Evolutionary conservation across 1,140 invertebrate species (phyloP), one percentile per base, ranked within the genome.

Genomic region (Pteromalus puparum): DNA sequence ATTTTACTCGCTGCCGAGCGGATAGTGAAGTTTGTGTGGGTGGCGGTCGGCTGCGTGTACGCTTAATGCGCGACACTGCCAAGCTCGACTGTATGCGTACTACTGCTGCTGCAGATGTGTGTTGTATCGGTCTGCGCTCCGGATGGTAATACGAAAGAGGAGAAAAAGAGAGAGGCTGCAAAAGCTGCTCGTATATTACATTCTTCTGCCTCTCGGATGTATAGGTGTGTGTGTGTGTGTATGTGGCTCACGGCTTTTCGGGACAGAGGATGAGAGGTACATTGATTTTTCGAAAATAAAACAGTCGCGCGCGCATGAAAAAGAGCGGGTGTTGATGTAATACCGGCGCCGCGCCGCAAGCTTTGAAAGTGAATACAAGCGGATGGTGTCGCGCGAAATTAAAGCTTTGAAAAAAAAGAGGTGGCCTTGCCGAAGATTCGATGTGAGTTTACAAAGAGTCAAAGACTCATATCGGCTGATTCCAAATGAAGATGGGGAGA

Each of bases 401-500:
- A 70, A 21, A 70, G 24, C 18, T 67, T 79, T 18, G 24, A 72
- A 81, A 48, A 81, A 81, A 80, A 34, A 38, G 28, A 38, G 26
- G 77, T 34, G 26, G 77, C 13, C 28, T 67, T 68, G 3, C 67
- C 18, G 61, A 26, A 26, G 28, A 12, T 15, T 30, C 30, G 70
- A n/a, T 34, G 7, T n/a, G n/a, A n/a, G 65, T 4, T 38, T 74
- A 46, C 38, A 73, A 81, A 81, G 46, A 28, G 5, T 73, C n/a
- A 34, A 73, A 81, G 46, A 53, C 26, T 73, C 24, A 10, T 10
- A 68, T 73, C 28, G 67, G 46, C 26, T 73, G 73, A 61, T 53
- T 13, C 1, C 12, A 30, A n/a, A 67, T 68, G 68, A 79, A 13
- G 72, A 38, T 9, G 2, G 67, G 0, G 1, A 24, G 12, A n/a